Conservation (phyloP, 2,113 vertebrate species). For the Hiodon tergisus region DNA sequence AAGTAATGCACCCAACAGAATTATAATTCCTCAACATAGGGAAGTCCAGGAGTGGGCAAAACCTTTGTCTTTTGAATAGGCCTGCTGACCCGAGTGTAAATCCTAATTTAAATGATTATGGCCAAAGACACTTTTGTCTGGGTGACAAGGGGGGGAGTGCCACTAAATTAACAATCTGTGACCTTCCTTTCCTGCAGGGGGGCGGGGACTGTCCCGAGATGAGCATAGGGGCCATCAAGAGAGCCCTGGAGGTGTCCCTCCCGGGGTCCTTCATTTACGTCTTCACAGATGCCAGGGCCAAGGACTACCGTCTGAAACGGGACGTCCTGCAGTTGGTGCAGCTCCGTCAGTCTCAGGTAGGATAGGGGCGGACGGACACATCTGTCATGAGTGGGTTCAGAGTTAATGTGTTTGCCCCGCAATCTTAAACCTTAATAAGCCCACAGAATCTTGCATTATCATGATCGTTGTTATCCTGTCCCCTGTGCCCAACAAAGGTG, state of each 20-base stretch:
- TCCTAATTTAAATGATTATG: background rate
- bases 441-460: too few relatives aligned
- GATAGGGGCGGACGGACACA: background rate
- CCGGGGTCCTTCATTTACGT: conserved; percentile 86
- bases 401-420: too few relatives aligned
- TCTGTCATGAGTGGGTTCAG: background rate
- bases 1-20: conserved; percentile 3
- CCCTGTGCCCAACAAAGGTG: conserved; percentile 59
- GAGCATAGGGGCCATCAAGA: conserved; percentile 84
- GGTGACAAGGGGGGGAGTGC: too few relatives aligned
- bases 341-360: conserved; percentile 84
- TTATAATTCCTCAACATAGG: too few relatives aligned
- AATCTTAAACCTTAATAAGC: too few relatives aligned
- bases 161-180: background rate
- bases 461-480: background rate
- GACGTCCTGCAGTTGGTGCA: conserved; percentile 80
- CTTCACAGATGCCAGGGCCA: conserved; percentile 88
- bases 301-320: conserved; percentile 76
- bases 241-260: conserved; percentile 75
- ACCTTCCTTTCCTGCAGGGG: conserved; percentile 57
- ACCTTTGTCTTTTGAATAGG: background rate
- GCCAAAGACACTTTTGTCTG: background rate
- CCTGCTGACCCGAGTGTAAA: background rate
- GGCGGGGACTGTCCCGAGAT: conserved; percentile 93
- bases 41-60: background rate